These are phyloP conservation scores for Scaptomyza caliginosa DNA, from an alignment of 2,888 invertebrate species.

Conservation along the genomic window DNA sequence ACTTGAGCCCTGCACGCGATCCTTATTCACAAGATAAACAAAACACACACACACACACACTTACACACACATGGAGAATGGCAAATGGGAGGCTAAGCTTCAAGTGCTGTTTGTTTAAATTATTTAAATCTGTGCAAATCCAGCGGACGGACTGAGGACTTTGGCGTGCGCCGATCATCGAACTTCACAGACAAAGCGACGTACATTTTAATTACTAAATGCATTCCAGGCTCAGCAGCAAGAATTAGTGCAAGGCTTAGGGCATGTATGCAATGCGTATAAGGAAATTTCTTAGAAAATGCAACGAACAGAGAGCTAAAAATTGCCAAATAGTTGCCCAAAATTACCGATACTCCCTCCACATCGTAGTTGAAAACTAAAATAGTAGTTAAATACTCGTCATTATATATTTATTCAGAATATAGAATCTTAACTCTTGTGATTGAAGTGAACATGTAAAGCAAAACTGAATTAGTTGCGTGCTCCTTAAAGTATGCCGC, in stretches of 20 bases:
- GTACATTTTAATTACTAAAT: conserved; percentile 60
- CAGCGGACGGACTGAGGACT: conserved; percentile 61
- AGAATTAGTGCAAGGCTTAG: conserved; percentile 49
- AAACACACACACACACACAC: not conserved
- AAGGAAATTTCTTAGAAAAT: conserved; percentile 44
- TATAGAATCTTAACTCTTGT: no score
- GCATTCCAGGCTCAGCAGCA: conserved; percentile 39
- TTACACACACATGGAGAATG: not conserved
- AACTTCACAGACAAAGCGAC: conserved; percentile 60
- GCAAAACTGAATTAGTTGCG: not conserved
- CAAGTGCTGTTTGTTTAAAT: conserved; percentile 71
- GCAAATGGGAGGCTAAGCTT: conserved; percentile 22
- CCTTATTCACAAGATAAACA: conserved; percentile 51
- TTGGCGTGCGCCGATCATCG: conserved; percentile 38
- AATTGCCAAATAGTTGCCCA: not conserved
- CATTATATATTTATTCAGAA: no score
- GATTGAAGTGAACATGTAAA: no score
- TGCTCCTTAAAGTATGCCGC: not conserved
- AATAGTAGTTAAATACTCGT: not conserved
- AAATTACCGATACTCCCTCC: conserved; percentile 17
- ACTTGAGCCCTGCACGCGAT: conserved; percentile 28
- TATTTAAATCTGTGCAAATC: conserved; percentile 72
- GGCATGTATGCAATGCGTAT: conserved; percentile 15
- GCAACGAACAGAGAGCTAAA: not conserved
- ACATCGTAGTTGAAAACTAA: no score